These are phyloP conservation scores for Sylvietta virens DNA, from an alignment of 2,113 vertebrate genomes.

Conservation along the genomic window DNA sequence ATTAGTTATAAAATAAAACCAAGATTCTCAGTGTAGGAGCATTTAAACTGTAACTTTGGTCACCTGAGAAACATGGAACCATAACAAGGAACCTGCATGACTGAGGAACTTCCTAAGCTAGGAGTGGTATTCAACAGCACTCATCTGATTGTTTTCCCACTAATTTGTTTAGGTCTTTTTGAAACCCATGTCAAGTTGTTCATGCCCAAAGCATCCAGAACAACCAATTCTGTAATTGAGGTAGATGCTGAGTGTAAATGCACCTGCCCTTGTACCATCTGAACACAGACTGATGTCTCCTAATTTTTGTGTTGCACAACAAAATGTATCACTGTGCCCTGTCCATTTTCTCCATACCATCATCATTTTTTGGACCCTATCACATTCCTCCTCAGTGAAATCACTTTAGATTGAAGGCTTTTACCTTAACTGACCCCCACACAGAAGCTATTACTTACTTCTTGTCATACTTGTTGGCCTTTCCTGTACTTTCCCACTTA, in stretches of 20 bases:
- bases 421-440: background rate
- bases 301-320: background rate
- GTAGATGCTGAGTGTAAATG: background rate
- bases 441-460: background rate
- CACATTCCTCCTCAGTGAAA: background rate
- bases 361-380: background rate
- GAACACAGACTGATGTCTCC: background rate
- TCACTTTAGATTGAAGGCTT: background rate
- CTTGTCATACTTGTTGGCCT: background rate
- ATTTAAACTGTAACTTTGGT: background rate
- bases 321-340: background rate
- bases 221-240: background rate
- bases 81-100: rapidly evolving
- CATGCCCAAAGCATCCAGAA: background rate
- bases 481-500: background rate
- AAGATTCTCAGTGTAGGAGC: background rate
- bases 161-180: background rate
- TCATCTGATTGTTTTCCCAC: background rate
- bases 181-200: background rate
- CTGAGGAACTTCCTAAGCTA: background rate
- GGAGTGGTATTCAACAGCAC: background rate
- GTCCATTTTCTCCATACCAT: background rate
- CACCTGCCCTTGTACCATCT: background rate
- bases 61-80: background rate
- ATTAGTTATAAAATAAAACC: background rate